phyloP scores from a whole-genome alignment of 2,113 vertebrate species.

The Australoheros scitulus region DNA sequence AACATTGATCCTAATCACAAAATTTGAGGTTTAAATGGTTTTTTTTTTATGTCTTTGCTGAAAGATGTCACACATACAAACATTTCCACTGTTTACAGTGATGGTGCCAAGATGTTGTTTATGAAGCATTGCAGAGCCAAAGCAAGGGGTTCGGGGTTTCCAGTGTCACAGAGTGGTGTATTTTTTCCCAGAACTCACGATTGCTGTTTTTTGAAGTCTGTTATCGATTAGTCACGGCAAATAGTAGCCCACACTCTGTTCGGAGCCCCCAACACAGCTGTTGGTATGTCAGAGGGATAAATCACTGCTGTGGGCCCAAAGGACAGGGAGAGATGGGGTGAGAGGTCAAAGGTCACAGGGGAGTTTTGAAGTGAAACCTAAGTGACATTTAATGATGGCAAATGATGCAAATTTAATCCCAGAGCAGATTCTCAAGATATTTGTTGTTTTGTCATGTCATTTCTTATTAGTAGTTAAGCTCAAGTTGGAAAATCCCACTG shows the following conservation, averaged over 20 bases:
- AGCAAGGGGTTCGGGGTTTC: conserved; percentile 62
- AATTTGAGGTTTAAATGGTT: neutral
- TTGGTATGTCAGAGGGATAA: conserved; percentile 83
- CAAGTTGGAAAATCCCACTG: fast-evolving
- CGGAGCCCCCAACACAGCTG: conserved; percentile 81
- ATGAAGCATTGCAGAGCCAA: conserved; percentile 33
- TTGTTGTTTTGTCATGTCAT: neutral
- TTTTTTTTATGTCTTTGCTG: conserved; percentile 6
- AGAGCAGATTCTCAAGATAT: neutral
- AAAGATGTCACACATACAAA: conserved; percentile 13
- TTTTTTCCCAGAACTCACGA: conserved; percentile 70
- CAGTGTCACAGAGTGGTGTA: conserved; percentile 66
- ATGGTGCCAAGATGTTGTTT: conserved; percentile 61
- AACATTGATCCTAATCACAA: neutral
- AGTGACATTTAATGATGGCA: conserved; percentile 42
- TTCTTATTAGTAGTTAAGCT: neutral
- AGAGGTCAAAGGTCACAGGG: conserved; percentile 66
- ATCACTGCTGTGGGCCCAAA: conserved; percentile 75
- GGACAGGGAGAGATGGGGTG: conserved; percentile 69
- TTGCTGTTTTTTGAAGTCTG: conserved; percentile 81
- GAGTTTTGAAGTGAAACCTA: conserved; percentile 46
- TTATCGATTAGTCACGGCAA: conserved; percentile 84
- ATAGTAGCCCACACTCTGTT: conserved; percentile 76
- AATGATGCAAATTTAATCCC: conserved; percentile 20
- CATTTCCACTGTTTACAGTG: conserved; percentile 49